phyloP scores from a whole-genome alignment of 2,113 vertebrate genomes.

The Macheiramphus alcinus region DNA sequence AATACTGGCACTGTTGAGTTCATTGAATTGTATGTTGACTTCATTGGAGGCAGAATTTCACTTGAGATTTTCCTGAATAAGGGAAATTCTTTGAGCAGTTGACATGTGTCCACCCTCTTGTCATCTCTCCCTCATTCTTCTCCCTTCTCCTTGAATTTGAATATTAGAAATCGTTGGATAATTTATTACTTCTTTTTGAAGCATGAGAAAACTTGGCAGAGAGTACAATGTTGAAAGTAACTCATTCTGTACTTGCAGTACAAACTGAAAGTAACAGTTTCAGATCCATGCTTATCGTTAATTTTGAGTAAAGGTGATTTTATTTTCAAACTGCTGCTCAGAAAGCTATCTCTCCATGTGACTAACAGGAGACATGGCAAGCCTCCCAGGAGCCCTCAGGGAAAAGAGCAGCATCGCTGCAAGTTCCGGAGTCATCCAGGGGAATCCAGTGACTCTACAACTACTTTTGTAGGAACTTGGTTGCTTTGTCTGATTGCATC shows the following conservation, averaged over 20 bases:
- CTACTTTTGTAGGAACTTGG: not conserved
- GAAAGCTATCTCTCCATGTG: accelerated
- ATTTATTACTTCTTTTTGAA: conserved; percentile 26
- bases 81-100: not conserved
- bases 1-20: not conserved
- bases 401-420: not conserved
- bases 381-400: not conserved
- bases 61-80: conserved; percentile 32
- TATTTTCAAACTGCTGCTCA: not conserved
- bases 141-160: conserved; percentile 9
- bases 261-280: not conserved
- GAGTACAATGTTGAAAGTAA: not conserved
- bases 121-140: not conserved
- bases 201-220: conserved; percentile 14
- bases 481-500: not conserved
- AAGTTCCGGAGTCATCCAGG: not conserved
- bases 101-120: not conserved
- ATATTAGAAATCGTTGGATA: conserved; percentile 31
- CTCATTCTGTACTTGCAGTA: not conserved
- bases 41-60: not conserved
- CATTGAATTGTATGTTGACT: not conserved
- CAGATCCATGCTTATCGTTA: not conserved
- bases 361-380: not conserved
- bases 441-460: not conserved
- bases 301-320: not conserved